Percentiles rank a stretch among this genome's conserved stretches.
phyloP scores from a whole-genome alignment of 2,113 vertebrate genomes.

The Haliaeetus leucogaster region DNA sequence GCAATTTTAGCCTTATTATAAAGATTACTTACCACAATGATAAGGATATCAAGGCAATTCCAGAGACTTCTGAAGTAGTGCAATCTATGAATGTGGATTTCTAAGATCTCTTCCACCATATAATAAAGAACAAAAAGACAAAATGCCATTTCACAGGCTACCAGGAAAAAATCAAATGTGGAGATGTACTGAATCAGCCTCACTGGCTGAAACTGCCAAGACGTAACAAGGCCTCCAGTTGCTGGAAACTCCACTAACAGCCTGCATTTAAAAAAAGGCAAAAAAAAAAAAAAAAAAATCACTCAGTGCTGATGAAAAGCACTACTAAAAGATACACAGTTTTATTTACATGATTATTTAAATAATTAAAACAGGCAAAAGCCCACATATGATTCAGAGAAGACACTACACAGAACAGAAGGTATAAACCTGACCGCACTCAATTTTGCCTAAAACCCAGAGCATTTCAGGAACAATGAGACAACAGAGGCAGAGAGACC shows the following conservation, averaged over 20 bases:
- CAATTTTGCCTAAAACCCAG: neutral
- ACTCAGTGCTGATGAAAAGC: neutral
- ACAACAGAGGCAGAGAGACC: neutral
- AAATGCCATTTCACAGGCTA: slow-evolving; percentile 89
- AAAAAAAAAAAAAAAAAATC: neutral
- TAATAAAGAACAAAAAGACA: slow-evolving; percentile 96
- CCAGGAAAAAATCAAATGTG: slow-evolving; percentile 92
- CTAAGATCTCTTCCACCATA: slow-evolving; percentile 90
- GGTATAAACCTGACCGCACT: fast-evolving
- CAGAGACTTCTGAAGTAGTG: slow-evolving; percentile 92
- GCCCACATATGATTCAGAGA: neutral
- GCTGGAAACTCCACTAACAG: slow-evolving; percentile 93
- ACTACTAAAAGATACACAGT: neutral
- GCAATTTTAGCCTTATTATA: neutral
- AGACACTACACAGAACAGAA: neutral
- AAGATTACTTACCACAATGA: slow-evolving; percentile 81
- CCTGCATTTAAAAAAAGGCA: slow-evolving; percentile 68
- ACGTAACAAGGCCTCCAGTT: slow-evolving; percentile 88
- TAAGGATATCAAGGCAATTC: slow-evolving; percentile 94
- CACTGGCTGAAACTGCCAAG: slow-evolving; percentile 95
- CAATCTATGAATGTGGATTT: slow-evolving; percentile 90
- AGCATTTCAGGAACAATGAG: neutral
- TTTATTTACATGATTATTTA: neutral
- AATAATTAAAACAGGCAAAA: neutral
- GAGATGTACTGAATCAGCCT: slow-evolving; percentile 87